Conservation (phyloP, 2,888 invertebrate species). For the Sinotaia quadrata region DNA sequence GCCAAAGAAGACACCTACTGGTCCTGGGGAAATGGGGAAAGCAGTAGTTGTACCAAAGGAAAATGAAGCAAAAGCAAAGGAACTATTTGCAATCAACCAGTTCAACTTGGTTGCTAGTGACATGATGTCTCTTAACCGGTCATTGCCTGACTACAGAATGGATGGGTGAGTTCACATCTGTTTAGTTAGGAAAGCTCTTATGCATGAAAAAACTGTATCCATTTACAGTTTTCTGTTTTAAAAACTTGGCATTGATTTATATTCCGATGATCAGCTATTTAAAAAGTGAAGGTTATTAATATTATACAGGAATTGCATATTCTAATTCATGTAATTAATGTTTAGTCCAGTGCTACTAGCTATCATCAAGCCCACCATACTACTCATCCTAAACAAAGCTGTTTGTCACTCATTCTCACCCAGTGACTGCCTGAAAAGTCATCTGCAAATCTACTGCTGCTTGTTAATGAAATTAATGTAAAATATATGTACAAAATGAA, state of each 20-base stretch:
- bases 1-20: conserved; percentile 72
- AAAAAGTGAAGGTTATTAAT: too few species aligned
- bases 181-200: too few species aligned
- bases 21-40: conserved; percentile 91
- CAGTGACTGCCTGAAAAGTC: too few species aligned
- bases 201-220: neutral
- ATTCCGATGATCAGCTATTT: neutral
- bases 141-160: conserved; percentile 91
- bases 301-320: too few species aligned
- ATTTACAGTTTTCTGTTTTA: neutral
- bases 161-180: conserved; percentile 83
- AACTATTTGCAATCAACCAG: conserved; percentile 98
- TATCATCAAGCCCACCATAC: too few species aligned
- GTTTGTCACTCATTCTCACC: too few species aligned
- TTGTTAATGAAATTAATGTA: too few species aligned
- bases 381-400: too few species aligned
- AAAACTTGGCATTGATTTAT: neutral
- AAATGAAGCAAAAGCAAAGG: conserved; percentile 90
- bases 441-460: too few species aligned
- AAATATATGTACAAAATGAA: too few species aligned
- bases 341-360: too few species aligned
- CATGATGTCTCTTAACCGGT: conserved; percentile 95
- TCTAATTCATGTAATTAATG: too few species aligned
- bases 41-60: conserved; percentile 92
- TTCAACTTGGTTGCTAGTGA: conserved; percentile 98